phyloP scores from a whole-genome alignment of 2,113 vertebrate genomes.

The Rana temporaria region DNA sequence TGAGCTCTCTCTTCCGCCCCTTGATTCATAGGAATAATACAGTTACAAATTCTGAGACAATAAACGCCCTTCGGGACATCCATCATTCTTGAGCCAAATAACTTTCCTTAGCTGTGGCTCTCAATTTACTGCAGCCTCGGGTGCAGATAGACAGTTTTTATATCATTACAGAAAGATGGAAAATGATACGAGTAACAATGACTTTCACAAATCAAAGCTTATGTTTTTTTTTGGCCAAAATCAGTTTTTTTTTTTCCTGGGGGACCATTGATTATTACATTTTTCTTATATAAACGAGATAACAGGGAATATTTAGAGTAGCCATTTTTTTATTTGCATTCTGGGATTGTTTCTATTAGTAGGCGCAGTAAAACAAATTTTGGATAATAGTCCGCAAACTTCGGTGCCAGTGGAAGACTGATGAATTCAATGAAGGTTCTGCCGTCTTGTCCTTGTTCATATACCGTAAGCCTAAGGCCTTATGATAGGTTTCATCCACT shows the following conservation, averaged over 20 bases:
- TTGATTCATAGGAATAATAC: constrained; percentile 48
- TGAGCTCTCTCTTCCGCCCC: constrained; percentile 28
- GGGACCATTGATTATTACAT: too few species aligned
- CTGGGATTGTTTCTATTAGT: too few species aligned
- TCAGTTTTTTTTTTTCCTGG: neutral
- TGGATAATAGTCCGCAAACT: too few species aligned
- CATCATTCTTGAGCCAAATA: constrained; percentile 45
- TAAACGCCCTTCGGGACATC: constrained; percentile 40
- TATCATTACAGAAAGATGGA: constrained; percentile 2
- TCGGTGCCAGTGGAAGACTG: too few species aligned
- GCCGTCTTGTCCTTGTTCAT: too few species aligned
- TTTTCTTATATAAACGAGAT: too few species aligned
- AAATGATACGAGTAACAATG: neutral
- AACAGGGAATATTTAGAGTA: too few species aligned
- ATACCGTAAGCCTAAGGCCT: too few species aligned
- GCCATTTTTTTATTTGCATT: too few species aligned
- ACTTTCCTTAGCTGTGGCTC: constrained; percentile 31
- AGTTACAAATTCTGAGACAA: constrained; percentile 43
- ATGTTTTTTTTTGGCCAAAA: neutral
- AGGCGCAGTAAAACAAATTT: too few species aligned
- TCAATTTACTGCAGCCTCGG: constrained; percentile 13
- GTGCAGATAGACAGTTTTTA: constrained; percentile 9
- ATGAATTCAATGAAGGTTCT: too few species aligned
- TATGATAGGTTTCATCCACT: too few species aligned
- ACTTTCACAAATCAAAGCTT: neutral